Percentiles rank a stretch among this genome's conserved stretches.
phyloP scores from a whole-genome alignment of 2,888 invertebrate genomes.

The Caenorhabditis doughertyi region DNA sequence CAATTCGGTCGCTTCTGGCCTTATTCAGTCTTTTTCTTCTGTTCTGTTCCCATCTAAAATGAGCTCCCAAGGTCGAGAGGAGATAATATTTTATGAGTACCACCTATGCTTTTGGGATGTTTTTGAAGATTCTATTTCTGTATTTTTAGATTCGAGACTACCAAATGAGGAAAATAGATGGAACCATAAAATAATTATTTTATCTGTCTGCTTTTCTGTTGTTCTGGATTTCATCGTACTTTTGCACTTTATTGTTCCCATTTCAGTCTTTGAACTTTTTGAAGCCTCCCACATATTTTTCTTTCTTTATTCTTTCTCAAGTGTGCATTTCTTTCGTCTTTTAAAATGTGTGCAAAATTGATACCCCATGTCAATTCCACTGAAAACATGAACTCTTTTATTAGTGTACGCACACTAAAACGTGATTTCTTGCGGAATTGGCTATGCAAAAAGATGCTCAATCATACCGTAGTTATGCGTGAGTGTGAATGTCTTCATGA shows the following conservation, averaged over 20 bases:
- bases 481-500: slow-evolving; percentile 72
- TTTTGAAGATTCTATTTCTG: too few relatives aligned
- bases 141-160: too few relatives aligned
- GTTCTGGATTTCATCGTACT: not conserved
- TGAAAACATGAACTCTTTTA: too few relatives aligned
- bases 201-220: too few relatives aligned
- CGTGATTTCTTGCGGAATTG: slow-evolving; percentile 45
- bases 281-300: not conserved
- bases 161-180: too few relatives aligned
- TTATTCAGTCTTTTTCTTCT: slow-evolving; percentile 4
- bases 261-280: not conserved
- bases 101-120: too few relatives aligned
- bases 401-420: not conserved
- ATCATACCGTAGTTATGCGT: slow-evolving; percentile 64
- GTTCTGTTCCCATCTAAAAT: not conserved
- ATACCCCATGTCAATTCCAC: slow-evolving; percentile 35
- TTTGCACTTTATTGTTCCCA: not conserved
- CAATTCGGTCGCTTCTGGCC: slow-evolving; percentile 16
- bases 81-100: too few relatives aligned
- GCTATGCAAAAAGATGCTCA: slow-evolving; percentile 53
- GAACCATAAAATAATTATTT: too few relatives aligned
- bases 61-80: too few relatives aligned
- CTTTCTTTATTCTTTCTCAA: not conserved
- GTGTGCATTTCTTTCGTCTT: too few relatives aligned
- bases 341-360: not conserved